A percentile compares a stretch with the other conserved stretches of the same genome.
These are phyloP conservation scores for Heteronetta atricapilla DNA, from an alignment of 2,113 vertebrate genomes.

Conservation along the genomic window DNA sequence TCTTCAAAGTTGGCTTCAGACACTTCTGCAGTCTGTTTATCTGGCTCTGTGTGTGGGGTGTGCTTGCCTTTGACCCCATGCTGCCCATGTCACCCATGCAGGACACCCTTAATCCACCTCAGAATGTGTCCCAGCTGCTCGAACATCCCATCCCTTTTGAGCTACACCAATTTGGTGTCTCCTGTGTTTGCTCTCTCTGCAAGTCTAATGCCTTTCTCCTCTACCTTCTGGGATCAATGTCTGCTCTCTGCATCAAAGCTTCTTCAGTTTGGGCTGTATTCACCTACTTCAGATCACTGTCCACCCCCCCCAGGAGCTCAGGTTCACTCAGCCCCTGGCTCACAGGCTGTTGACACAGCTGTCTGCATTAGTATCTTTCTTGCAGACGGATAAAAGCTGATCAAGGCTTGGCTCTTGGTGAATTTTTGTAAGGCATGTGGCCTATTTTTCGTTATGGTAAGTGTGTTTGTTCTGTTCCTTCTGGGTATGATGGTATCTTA, in stretches of 20 bases:
- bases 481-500: background rate
- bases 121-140: background rate
- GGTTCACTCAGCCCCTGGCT: slow-evolving; percentile 44
- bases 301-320: background rate
- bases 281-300: slow-evolving; percentile 14
- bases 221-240: background rate
- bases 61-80: background rate
- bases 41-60: background rate
- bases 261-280: background rate
- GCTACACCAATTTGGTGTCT: background rate
- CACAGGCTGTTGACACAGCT: slow-evolving; percentile 65
- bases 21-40: background rate
- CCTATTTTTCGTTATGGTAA: slow-evolving; percentile 51
- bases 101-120: background rate
- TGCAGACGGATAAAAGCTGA: slow-evolving; percentile 61
- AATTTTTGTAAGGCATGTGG: slow-evolving; percentile 47
- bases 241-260: background rate
- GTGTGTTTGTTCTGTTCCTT: slow-evolving; percentile 41
- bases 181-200: background rate
- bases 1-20: background rate
- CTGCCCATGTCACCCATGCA: background rate
- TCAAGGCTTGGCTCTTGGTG: slow-evolving; percentile 49
- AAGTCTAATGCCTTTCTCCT: background rate
- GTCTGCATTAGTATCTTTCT: background rate
- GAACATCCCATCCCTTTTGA: background rate